Evolutionary conservation across 2,797 vertebrate species (phyloP), one percentile per base, ranked within the genome.

Genomic region (Gambelia wislizenii): DNA sequence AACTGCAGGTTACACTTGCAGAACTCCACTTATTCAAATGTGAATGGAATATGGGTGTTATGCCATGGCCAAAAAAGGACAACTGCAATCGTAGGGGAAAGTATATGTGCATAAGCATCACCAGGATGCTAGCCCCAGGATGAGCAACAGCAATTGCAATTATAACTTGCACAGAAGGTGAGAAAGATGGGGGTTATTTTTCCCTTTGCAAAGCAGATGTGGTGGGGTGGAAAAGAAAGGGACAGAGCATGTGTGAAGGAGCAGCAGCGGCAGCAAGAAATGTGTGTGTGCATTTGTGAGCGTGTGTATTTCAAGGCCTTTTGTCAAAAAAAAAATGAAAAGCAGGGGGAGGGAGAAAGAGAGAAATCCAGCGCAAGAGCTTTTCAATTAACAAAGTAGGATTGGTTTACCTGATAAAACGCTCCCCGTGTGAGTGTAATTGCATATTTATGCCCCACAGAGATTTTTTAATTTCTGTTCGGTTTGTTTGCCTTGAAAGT

Each of bases 381-480:
- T 96, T 97, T 97, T 98, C 97, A 97, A 97, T 98, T 97, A 98
- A 97, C 97, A 96, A 97, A 97, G 97, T 97, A 94, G 97, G 97
- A 97, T 87, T 97, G 97, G 97, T 97, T 97, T 97, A 98, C 97
- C 97, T 97, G 97, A 98, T 98, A 98, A 97, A 97, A 97, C 96
- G 96, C 96, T 97, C 97, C 97, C 97, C 97, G 97, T 97, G 97
- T 97, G 97, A 98, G 96, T 96, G 96, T 98, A 98, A 98, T 98
- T 98, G 97, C 97, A 97, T 97, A 97, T 97, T 97, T 98, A 97
- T 97, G 96, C 95, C 97, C 97, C 97, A 97, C 97, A 97, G 97
- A 97, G 97, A 98, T 97, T 97, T 97, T 97, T 98, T 97, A 98
- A 97, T 97, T 98, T 98, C 97, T 97, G 95, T 97, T 97, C 96